Percentiles rank a stretch among this genome's conserved stretches.
These are phyloP conservation scores for Anastrepha obliqua DNA, from an alignment of 1,140 invertebrate species.

Conservation along the genomic window DNA sequence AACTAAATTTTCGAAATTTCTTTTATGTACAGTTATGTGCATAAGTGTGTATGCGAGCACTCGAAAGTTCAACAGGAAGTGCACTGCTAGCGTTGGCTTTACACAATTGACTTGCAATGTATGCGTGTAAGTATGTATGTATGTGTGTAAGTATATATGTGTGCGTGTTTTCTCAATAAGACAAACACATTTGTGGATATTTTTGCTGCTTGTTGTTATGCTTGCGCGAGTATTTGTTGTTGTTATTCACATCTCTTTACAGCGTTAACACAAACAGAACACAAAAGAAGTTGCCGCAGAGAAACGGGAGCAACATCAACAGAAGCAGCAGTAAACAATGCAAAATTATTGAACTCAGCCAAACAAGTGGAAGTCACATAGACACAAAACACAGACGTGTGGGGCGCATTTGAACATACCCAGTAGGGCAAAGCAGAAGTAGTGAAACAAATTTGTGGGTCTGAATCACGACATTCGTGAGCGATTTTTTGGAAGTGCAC, in stretches of 20 bases:
- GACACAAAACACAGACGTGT: neutral
- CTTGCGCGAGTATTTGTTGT: neutral
- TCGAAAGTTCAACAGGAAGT: constrained; percentile 53
- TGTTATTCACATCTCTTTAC: neutral
- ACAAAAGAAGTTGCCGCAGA: constrained; percentile 6
- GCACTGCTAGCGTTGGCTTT: constrained; percentile 21
- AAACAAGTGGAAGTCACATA: constrained; percentile 20
- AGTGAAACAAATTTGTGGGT: too few species aligned
- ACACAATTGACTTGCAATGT: constrained; percentile 12
- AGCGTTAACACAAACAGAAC: constrained; percentile 5
- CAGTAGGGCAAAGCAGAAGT: too few species aligned
- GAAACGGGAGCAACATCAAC: neutral
- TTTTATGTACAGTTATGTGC: neutral
- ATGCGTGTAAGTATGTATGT: neutral
- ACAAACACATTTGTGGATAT: neutral
- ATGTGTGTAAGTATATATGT: neutral
- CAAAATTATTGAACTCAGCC: constrained; percentile 46
- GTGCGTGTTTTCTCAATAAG: neutral
- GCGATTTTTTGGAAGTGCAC: too few species aligned
- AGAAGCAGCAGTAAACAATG: constrained; percentile 10
- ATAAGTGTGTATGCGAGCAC: neutral
- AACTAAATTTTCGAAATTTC: constrained; percentile 26
- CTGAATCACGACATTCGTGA: too few species aligned
- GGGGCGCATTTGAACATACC: neutral
- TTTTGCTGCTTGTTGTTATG: neutral